These are phyloP conservation scores for Crocodylus rhombifer DNA, from an alignment of 2,797 vertebrate species.

Conservation along the genomic window DNA sequence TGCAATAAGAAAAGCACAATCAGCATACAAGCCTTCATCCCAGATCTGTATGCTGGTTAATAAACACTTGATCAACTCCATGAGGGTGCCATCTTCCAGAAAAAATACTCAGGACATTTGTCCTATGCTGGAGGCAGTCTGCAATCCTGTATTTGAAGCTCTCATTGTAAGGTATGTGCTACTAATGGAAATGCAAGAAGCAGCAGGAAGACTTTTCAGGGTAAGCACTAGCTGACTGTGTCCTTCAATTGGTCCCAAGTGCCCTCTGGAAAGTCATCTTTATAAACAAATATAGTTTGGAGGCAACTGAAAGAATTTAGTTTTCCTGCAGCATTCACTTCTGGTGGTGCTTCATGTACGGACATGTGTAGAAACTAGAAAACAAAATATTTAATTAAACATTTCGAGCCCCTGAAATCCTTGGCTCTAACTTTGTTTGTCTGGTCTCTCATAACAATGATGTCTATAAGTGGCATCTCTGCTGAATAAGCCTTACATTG, in stretches of 20 bases:
- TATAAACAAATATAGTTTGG: fast-evolving
- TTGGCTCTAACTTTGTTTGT: not conserved
- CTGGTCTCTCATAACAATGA: not conserved
- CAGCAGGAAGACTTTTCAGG: not conserved
- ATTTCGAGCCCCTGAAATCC: not conserved
- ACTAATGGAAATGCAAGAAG: not conserved
- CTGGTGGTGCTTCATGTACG: not conserved
- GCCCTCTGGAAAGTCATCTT: not conserved
- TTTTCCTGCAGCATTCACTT: not conserved
- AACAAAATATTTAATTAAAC: not conserved
- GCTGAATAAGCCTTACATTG: not conserved
- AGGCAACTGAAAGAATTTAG: not conserved
- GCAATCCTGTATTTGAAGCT: not conserved
- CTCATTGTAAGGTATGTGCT: not conserved
- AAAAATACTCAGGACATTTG: not conserved
- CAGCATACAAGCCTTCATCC: not conserved
- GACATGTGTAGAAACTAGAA: not conserved
- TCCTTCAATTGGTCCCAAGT: fast-evolving
- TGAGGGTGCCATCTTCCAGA: not conserved
- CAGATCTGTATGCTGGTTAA: not conserved
- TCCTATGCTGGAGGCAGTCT: not conserved
- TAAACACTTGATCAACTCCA: not conserved
- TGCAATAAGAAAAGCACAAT: fast-evolving
- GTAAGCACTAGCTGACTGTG: not conserved
- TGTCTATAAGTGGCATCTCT: not conserved